Base-by-base conservation (phyloP, 2,888 invertebrate genomes). In the Hemithea aestivaria region DNA sequence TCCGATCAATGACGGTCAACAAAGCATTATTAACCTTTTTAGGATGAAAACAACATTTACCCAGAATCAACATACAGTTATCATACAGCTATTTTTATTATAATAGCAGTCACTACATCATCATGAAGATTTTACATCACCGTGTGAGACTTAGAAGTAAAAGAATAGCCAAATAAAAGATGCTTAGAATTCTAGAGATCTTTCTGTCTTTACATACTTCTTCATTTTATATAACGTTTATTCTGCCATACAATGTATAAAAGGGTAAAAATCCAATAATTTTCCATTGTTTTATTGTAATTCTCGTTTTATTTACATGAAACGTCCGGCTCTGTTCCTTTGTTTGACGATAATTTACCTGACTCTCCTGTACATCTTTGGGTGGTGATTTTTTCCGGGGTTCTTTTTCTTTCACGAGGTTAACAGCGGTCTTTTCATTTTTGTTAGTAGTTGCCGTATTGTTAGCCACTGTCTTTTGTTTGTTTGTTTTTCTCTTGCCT, bases 401-500 rank as follows among this genome's bases (percentile, higher is more conserved):
- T 46, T 74, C 75, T 53, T 78, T 84, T 47, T 74, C 78, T 47
- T 75, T 83, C 44, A 58, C 53, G 57, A 76, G 73, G 38, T 73
- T 72, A 30, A 41, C 41, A 36, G 62, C 44, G 31, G 58, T 50
- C 59, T 76, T 83, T 40, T 79, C 77, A 69, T 57, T 73, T 62
- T 87, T 75, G 46, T 82, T 71, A 41, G 58, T 69, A 51, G 89
- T 89, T 65, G 89, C 89, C 67, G 88, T 66, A 48, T 82, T 75
- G 55, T 59, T 72, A 51, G 76, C 75, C 62, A 89, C 89, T 43
- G 85, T 75, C 66, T 90, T 90, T 70, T 89, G 90, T 73, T 89
- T 89, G 51, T 72, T 83, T 62, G 75, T 88, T 83, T 90, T 90
- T 87, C 89, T 89, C 81, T 90, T 90, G 79, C 75, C 83, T 88